Conservation (phyloP, 2,113 vertebrate species). For the Astatotilapia flaviijosephi region DNA sequence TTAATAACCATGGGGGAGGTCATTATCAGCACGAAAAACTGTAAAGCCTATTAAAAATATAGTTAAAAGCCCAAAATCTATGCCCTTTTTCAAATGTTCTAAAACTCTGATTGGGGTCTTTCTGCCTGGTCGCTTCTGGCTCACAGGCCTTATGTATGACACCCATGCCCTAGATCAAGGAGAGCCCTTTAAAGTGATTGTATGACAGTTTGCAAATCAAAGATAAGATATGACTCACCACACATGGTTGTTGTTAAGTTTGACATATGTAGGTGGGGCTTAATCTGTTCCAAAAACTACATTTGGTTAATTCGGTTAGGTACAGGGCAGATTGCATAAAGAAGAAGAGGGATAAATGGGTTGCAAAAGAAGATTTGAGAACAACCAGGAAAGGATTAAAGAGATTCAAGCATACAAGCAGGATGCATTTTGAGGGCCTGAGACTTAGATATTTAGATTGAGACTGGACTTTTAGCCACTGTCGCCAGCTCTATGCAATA, state of each 20-base stretch:
- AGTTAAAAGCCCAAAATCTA: background rate
- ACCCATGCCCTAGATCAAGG: background rate
- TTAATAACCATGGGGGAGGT: background rate
- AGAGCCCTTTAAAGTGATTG: background rate
- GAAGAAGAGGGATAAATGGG: background rate
- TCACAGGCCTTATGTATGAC: background rate
- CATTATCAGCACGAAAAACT: background rate
- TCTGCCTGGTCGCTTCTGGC: background rate
- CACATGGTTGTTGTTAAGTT: conserved; percentile 30
- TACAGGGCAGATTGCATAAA: background rate
- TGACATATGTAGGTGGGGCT: background rate
- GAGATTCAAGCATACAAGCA: background rate
- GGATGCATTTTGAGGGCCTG: background rate
- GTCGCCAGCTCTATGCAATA: background rate
- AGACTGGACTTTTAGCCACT: background rate
- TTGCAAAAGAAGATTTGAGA: background rate
- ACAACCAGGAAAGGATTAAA: background rate
- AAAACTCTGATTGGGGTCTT: background rate
- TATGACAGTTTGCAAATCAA: background rate
- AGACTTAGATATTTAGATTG: background rate
- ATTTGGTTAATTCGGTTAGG: conserved; percentile 10
- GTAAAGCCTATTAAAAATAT: background rate
- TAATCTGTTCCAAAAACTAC: background rate
- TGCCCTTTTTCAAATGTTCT: background rate
- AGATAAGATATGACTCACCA: background rate